Evolutionary conservation across 2,888 invertebrate species (phyloP).

Genomic region (Coremacera marginata): DNA sequence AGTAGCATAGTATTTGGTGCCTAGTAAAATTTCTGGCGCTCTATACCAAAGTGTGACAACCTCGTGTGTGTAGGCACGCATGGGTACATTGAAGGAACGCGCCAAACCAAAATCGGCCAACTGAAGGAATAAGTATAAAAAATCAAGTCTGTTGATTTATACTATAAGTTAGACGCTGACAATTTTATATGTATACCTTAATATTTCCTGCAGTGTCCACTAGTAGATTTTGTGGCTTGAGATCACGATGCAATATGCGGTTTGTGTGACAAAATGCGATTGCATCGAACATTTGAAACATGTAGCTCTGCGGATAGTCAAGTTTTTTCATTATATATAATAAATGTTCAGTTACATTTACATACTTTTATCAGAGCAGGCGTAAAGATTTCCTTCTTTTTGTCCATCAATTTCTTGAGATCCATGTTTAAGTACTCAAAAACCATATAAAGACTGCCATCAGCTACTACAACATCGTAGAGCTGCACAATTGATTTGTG

Average conservation of each 20-base stretch:
- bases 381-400: conserved; percentile 74
- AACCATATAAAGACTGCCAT: conserved; percentile 89
- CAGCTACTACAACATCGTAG: conserved; percentile 88
- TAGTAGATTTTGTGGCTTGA: conserved; percentile 96
- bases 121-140: conserved; percentile 45
- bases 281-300: conserved; percentile 89
- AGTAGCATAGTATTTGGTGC: conserved; percentile 89
- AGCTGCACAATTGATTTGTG: conserved; percentile 93
- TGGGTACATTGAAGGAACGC: conserved; percentile 90
- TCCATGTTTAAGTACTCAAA: conserved; percentile 96
- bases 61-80: conserved; percentile 94
- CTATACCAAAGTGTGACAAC: conserved; percentile 98
- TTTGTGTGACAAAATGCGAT: conserved; percentile 91
- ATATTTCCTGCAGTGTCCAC: conserved; percentile 88
- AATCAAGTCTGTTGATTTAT: not conserved
- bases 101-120: conserved; percentile 96
- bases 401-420: conserved; percentile 89
- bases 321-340: too few relatives aligned
- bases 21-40: conserved; percentile 94
- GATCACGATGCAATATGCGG: conserved; percentile 90
- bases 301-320: conserved; percentile 75
- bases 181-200: conserved; percentile 71
- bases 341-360: not conserved
- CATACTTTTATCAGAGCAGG: conserved; percentile 78
- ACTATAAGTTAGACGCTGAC: not conserved